These are phyloP conservation scores for Electrophaes corylata DNA, from an alignment of 2,888 invertebrate species.

Conservation along the genomic window DNA sequence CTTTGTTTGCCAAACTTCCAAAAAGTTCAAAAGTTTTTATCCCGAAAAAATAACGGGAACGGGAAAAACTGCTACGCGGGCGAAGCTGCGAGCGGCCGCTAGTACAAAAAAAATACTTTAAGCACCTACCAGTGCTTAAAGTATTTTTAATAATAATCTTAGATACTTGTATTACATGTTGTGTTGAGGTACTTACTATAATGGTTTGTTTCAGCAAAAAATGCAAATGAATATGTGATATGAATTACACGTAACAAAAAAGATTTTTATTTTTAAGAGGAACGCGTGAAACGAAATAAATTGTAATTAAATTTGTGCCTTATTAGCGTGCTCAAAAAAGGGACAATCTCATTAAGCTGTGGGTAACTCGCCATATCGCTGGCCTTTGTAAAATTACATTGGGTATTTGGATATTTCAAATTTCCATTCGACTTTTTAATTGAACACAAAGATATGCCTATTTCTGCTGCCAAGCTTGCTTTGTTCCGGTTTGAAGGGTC, in stretches of 20 bases:
- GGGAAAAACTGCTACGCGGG: no score
- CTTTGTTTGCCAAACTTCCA: no score
- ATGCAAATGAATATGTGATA: not conserved
- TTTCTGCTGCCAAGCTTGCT: no score
- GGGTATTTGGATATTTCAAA: conserved; percentile 4
- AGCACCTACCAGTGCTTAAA: no score
- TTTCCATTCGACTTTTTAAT: conserved; percentile 1
- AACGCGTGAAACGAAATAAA: conserved; percentile 23
- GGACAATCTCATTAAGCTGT: conserved; percentile 28
- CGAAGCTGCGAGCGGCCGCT: no score
- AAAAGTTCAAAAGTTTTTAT: no score
- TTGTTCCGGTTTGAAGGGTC: no score
- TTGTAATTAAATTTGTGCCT: conserved; percentile 23
- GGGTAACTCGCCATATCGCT: conserved; percentile 1
- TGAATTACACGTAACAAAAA: not conserved
- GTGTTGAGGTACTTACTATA: not conserved
- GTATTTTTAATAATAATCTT: no score
- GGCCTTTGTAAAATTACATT: conserved; percentile 18
- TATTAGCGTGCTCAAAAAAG: conserved; percentile 9
- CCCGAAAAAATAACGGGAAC: no score
- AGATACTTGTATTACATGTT: no score
- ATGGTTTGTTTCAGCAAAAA: not conserved
- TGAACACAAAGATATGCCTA: no score
- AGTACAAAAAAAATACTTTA: no score
- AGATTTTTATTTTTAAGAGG: not conserved